phyloP scores from a whole-genome alignment of 2,113 vertebrate genomes.

The Callopanchax toddi region DNA sequence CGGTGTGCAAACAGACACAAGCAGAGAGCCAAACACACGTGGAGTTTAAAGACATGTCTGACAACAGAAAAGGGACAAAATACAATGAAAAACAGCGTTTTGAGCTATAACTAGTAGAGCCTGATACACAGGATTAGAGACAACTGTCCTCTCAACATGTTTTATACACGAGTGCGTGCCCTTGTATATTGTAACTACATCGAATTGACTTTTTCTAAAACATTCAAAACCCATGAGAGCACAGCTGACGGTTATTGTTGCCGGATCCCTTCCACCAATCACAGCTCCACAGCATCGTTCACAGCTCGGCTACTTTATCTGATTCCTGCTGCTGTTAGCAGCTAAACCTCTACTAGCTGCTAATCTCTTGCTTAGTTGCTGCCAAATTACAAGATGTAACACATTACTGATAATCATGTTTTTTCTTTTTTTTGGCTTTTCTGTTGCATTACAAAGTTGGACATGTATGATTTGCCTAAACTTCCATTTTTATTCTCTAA shows the following conservation, averaged over 20 bases:
- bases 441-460: not conserved
- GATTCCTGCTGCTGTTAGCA: conserved; percentile 18
- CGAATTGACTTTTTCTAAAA: conserved; percentile 25
- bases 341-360: conserved; percentile 10
- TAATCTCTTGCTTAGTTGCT: conserved; percentile 12
- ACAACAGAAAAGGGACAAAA: conserved; percentile 8
- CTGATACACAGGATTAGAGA: conserved; percentile 30
- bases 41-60: conserved; percentile 40
- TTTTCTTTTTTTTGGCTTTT: conserved; percentile 1
- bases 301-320: conserved; percentile 1
- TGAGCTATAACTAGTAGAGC: conserved; percentile 10
- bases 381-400: conserved; percentile 10
- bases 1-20: conserved; percentile 40
- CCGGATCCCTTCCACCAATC: conserved; percentile 1
- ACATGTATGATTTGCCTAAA: too few species aligned
- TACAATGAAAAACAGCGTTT: not conserved
- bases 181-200: conserved; percentile 28
- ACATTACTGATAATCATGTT: conserved; percentile 5
- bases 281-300: not conserved
- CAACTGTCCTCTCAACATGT: conserved; percentile 18
- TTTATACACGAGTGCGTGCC: conserved; percentile 17
- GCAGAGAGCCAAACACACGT: conserved; percentile 22
- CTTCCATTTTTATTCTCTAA: too few species aligned
- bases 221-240: conserved; percentile 3
- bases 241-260: not conserved